Conservation (phyloP, 2,888 invertebrate species). For the Phortica okadai region DNA sequence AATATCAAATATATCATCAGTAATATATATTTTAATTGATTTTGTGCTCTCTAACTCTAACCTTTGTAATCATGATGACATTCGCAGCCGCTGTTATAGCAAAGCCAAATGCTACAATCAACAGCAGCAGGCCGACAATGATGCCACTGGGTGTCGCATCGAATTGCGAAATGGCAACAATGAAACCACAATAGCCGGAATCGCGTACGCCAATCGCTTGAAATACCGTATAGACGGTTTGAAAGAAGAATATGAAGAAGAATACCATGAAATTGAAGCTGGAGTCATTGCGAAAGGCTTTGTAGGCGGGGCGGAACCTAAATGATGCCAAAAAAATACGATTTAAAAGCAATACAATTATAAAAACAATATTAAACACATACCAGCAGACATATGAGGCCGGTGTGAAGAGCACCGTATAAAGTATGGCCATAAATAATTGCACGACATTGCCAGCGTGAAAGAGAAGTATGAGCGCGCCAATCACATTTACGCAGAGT, state of each 20-base stretch:
- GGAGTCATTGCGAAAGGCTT: constrained; percentile 98
- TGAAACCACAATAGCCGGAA: constrained; percentile 91
- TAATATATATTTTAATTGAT: not conserved
- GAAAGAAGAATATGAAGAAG: constrained; percentile 98
- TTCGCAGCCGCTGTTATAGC: constrained; percentile 86
- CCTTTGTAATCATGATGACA: constrained; percentile 91
- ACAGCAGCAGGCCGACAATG: constrained; percentile 86
- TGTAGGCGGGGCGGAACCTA: constrained; percentile 96
- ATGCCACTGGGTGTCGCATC: constrained; percentile 79
- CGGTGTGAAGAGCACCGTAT: constrained; percentile 93
- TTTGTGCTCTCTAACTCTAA: constrained; percentile 72
- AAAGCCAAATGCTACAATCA: constrained; percentile 88
- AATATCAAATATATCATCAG: not conserved
- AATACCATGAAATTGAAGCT: constrained; percentile 99
- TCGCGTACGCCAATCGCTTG: constrained; percentile 91
- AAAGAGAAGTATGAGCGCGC: constrained; percentile 87
- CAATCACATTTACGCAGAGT: constrained; percentile 90
- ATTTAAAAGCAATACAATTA: not conserved
- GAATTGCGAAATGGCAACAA: constrained; percentile 84
- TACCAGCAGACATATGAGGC: constrained; percentile 98
- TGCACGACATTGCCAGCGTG: constrained; percentile 80
- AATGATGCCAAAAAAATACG: constrained; percentile 7
- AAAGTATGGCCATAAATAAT: constrained; percentile 93
- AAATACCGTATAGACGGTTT: constrained; percentile 91
- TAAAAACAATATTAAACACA: constrained; percentile 38